These are phyloP conservation scores for Ctena decussata DNA, from an alignment of 2,888 invertebrate genomes.

Conservation along the genomic window DNA sequence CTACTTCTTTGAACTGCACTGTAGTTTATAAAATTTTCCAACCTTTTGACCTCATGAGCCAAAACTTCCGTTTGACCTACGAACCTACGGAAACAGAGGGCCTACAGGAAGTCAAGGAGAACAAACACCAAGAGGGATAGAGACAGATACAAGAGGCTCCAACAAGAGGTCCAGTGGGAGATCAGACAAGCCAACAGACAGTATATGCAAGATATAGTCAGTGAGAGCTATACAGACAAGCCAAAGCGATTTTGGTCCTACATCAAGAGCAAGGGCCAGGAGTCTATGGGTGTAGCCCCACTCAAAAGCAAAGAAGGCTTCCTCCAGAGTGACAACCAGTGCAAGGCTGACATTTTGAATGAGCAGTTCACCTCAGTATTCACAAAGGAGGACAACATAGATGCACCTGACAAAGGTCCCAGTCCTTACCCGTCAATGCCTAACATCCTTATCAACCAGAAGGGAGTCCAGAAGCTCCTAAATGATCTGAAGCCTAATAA, in stretches of 20 bases:
- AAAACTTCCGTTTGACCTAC: background rate
- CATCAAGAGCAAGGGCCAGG: conserved; percentile 32
- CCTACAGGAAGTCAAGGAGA: background rate
- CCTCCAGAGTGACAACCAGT: conserved; percentile 26
- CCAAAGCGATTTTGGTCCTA: conserved; percentile 35
- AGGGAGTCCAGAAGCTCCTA: conserved; percentile 2
- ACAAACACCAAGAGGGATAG: conserved; percentile 5
- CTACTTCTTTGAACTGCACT: too few species aligned
- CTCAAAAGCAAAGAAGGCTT: conserved; percentile 33
- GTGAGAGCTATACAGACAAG: background rate
- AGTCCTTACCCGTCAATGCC: conserved; percentile 35
- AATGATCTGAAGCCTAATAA: background rate
- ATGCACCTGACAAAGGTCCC: conserved; percentile 21
- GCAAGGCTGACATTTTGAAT: conserved; percentile 45
- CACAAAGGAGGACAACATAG: conserved; percentile 9
- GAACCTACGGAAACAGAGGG: background rate
- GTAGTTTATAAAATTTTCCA: too few species aligned
- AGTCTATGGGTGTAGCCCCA: conserved; percentile 32
- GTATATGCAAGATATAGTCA: conserved; percentile 1
- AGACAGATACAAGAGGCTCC: conserved; percentile 16
- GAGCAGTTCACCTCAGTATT: conserved; percentile 20
- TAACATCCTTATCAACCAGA: background rate
- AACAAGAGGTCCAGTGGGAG: conserved; percentile 11
- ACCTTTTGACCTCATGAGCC: conserved; percentile 17
- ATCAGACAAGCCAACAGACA: background rate